Percentiles rank a stretch among this genome's conserved stretches.
Conservation (phyloP, 2,113 vertebrate species). For the Psophia crepitans region DNA sequence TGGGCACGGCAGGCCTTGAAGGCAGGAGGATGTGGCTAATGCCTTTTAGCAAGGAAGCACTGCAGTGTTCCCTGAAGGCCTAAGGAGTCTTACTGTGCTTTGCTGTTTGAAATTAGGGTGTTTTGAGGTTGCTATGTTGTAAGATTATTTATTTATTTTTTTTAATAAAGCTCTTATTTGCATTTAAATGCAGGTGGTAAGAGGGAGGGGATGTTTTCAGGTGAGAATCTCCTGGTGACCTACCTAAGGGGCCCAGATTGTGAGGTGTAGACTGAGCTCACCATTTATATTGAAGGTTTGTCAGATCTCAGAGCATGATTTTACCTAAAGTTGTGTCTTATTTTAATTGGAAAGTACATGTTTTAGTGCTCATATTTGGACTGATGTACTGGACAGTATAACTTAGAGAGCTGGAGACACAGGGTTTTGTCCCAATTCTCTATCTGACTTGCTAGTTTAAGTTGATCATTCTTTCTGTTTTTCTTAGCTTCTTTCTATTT, state of each 20-base stretch:
- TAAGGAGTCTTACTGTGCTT: background rate
- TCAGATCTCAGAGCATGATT: background rate
- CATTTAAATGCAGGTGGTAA: background rate
- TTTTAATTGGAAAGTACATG: background rate
- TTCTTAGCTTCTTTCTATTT: background rate
- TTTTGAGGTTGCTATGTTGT: background rate
- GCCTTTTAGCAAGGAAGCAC: background rate
- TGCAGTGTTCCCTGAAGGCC: background rate
- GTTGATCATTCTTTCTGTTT: background rate
- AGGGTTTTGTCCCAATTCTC: background rate
- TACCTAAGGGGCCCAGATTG: background rate
- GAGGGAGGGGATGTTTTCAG: background rate
- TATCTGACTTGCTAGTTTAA: background rate
- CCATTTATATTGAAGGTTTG: rapidly evolving
- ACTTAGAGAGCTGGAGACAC: background rate
- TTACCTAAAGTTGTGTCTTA: background rate
- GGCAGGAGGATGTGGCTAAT: background rate
- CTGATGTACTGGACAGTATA: background rate
- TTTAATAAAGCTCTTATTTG: background rate
- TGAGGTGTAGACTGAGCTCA: background rate
- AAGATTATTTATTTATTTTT: too few relatives aligned
- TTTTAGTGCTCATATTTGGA: background rate
- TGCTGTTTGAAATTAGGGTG: background rate
- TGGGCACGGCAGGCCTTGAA: background rate
- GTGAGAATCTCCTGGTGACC: background rate